phyloP scores from a whole-genome alignment of 2,888 invertebrate genomes.

The Sycophila texana region DNA sequence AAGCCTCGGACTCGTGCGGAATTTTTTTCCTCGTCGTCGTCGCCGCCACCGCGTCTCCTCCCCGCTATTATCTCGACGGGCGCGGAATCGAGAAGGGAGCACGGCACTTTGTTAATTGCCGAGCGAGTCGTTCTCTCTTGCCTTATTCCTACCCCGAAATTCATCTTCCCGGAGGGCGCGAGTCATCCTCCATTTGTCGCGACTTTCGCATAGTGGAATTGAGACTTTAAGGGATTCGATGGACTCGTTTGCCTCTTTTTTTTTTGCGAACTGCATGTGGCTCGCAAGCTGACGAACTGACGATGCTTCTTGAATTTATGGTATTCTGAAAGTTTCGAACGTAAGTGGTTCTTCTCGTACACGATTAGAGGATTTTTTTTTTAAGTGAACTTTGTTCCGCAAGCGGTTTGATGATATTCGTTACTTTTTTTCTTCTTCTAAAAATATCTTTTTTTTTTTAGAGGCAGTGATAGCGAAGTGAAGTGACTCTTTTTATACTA shows the following conservation, averaged over 20 bases:
- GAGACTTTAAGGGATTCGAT: conserved; percentile 18
- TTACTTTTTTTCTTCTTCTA: no score
- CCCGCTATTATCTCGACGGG: conserved; percentile 38
- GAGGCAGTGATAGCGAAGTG: no score
- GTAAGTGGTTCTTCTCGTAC: no score
- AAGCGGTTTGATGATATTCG: no score
- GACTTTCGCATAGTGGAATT: conserved; percentile 37
- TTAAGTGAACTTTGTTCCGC: no score
- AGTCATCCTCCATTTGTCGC: conserved; percentile 55
- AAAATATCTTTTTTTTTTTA: no score
- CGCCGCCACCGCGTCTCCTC: background rate
- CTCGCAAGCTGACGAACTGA: no score
- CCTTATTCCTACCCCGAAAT: conserved; percentile 23
- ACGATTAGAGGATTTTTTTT: no score
- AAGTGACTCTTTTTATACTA: no score
- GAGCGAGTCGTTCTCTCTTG: background rate
- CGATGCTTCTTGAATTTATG: no score
- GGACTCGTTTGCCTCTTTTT: background rate
- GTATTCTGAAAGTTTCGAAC: no score
- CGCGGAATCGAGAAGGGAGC: background rate
- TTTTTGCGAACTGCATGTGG: background rate
- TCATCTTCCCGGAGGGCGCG: conserved; percentile 28
- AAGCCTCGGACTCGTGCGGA: conserved; percentile 58
- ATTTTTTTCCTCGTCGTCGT: conserved; percentile 18
- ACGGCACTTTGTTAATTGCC: conserved; percentile 44